A percentile compares a stretch with the other conserved stretches of the same genome.
phyloP scores from a whole-genome alignment of 2,888 invertebrate genomes.

The Agrypnus murinus region DNA sequence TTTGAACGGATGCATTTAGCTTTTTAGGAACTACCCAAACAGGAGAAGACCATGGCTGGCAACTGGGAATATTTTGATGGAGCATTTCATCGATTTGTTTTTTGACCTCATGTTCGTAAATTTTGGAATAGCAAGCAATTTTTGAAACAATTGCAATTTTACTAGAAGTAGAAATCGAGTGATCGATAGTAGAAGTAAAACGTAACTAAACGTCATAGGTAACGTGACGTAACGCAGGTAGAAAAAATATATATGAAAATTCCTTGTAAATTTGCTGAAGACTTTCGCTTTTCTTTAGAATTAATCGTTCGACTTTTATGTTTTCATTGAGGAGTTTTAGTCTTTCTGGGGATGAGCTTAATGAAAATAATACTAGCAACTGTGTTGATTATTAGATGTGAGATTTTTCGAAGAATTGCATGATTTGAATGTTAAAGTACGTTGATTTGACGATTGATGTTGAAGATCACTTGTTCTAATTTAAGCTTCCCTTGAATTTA shows the following conservation, averaged over 20 bases:
- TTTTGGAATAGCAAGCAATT: neutral
- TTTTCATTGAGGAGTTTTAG: neutral
- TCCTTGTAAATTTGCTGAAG: neutral
- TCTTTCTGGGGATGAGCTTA: neutral
- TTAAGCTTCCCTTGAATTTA: conserved; percentile 27
- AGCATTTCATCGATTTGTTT: neutral
- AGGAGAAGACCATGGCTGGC: neutral
- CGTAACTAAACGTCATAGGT: neutral
- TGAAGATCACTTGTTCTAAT: conserved; percentile 4
- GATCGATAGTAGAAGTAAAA: neutral
- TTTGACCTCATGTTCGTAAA: neutral
- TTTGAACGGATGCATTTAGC: neutral
- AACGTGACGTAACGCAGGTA: too few relatives aligned
- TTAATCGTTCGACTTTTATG: neutral
- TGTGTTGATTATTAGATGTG: conserved; percentile 34
- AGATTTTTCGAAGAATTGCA: neutral
- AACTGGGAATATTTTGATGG: neutral
- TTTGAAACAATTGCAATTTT: neutral
- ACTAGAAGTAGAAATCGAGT: neutral
- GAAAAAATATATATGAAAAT: neutral
- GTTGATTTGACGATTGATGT: neutral
- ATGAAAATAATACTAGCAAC: neutral
- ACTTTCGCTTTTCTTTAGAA: neutral
- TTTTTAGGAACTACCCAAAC: neutral
- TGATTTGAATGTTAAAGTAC: neutral